A percentile compares a stretch with the other conserved stretches of the same genome.
Evolutionary conservation across 2,113 vertebrate species (phyloP).

Genomic region (Grammomys dolichurus): DNA sequence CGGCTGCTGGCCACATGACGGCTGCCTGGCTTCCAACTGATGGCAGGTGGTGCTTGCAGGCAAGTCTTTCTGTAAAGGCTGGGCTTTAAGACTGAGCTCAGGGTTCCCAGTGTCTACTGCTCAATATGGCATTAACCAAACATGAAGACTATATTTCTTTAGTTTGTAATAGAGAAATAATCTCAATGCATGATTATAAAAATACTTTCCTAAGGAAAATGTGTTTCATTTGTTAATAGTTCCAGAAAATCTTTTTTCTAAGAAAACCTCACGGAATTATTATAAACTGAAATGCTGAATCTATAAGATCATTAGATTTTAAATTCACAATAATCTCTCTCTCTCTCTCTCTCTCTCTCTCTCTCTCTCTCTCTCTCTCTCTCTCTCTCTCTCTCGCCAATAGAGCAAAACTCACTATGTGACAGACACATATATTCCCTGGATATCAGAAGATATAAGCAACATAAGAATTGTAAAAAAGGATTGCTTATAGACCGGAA

Average conservation of each 20-base stretch:
- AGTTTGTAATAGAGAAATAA: slow-evolving; percentile 17
- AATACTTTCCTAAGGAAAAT: slow-evolving; percentile 48
- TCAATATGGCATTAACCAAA: background rate
- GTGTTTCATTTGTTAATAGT: slow-evolving; percentile 30
- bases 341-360: no score
- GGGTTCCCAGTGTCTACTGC: background rate
- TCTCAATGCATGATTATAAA: slow-evolving; percentile 21
- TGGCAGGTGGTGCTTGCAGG: background rate
- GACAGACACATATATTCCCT: background rate
- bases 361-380: no score
- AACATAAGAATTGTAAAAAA: background rate
- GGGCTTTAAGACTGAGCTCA: background rate
- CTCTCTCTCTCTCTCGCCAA: background rate
- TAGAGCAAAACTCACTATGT: background rate
- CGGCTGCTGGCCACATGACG: background rate
- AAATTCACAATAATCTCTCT: background rate
- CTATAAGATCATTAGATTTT: slow-evolving; percentile 15
- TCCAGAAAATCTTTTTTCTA: background rate
- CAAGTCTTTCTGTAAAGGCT: background rate
- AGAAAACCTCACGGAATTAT: slow-evolving; percentile 20
- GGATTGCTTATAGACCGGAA: no score
- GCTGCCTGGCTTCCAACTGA: background rate
- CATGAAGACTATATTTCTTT: background rate
- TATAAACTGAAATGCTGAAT: slow-evolving; percentile 21
- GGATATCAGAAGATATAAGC: background rate